Evolutionary conservation across 1,140 invertebrate species (phyloP).

Genomic region (Carposina sasakii): DNA sequence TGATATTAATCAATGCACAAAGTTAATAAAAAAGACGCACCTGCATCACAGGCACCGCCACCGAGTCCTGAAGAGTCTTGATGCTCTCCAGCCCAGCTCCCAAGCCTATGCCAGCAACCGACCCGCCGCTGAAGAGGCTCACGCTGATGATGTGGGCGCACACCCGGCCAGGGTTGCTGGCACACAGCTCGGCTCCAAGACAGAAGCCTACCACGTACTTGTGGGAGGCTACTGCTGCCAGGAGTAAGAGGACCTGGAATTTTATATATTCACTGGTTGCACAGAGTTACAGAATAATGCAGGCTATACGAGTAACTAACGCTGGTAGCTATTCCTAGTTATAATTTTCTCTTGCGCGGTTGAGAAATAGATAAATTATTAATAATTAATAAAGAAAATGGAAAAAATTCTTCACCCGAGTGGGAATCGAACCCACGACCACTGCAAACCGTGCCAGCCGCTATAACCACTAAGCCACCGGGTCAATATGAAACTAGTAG

Average conservation of each 20-base stretch:
- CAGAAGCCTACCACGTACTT: constrained; percentile 87
- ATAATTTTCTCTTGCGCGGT: too few relatives aligned
- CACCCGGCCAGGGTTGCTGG: constrained; percentile 56
- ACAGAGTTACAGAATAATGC: background rate
- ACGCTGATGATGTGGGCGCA: constrained; percentile 75
- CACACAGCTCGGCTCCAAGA: constrained; percentile 80
- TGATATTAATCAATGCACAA: too few relatives aligned
- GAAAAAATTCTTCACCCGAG: too few relatives aligned
- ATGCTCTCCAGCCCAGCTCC: constrained; percentile 75
- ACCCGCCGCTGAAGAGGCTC: constrained; percentile 77
- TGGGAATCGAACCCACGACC: too few relatives aligned
- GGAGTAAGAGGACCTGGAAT: constrained; percentile 78
- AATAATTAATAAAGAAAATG: too few relatives aligned
- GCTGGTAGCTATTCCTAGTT: too few relatives aligned
- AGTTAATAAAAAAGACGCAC: too few relatives aligned
- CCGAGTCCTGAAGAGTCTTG: constrained; percentile 51
- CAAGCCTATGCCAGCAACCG: constrained; percentile 77
- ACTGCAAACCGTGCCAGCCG: too few relatives aligned
- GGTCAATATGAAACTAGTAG: too few relatives aligned
- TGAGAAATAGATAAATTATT: too few relatives aligned
- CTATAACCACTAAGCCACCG: too few relatives aligned
- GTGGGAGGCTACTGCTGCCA: constrained; percentile 82
- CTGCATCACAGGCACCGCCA: constrained; percentile 75
- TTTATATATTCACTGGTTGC: constrained; percentile 1
- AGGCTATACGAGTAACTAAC: too few relatives aligned